Percentiles rank a stretch among this genome's conserved stretches.
phyloP scores from a whole-genome alignment of 2,888 invertebrate genomes.

The Electrophaes corylata region DNA sequence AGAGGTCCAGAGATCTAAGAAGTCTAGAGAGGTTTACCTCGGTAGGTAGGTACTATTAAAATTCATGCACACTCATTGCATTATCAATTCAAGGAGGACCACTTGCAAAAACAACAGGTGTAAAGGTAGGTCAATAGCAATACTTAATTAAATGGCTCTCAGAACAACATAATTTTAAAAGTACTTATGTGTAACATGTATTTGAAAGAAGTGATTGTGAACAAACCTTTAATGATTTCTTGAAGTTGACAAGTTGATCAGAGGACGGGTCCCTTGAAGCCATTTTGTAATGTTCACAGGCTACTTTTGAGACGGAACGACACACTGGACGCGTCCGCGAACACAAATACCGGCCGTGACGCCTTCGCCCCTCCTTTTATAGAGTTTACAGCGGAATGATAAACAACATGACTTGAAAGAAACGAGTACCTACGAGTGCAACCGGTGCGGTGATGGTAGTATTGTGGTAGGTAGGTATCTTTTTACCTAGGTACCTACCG shows the following conservation, averaged over 20 bases:
- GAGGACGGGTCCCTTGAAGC: conserved; percentile 84
- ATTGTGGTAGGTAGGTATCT: background rate
- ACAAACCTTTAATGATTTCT: conserved; percentile 85
- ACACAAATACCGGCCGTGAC: conserved; percentile 58
- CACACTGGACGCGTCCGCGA: conserved; percentile 64
- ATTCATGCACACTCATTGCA: conserved; percentile 1
- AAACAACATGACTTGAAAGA: conserved; percentile 29
- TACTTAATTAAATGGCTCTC: background rate
- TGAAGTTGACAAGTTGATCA: conserved; percentile 86
- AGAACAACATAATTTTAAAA: background rate
- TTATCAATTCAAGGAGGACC: conserved; percentile 6
- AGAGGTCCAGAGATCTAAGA: no score
- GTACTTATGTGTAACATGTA: background rate
- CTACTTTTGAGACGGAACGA: conserved; percentile 51
- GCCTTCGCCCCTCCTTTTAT: conserved; percentile 58
- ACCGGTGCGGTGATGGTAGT: conserved; percentile 37
- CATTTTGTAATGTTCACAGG: conserved; percentile 46
- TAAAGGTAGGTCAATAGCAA: background rate
- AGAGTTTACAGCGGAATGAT: conserved; percentile 57
- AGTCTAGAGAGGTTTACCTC: no score
- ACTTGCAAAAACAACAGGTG: background rate
- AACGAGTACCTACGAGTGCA: conserved; percentile 55
- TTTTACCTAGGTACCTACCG: background rate
- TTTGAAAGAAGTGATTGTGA: background rate
- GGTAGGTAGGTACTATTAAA: background rate